phyloP scores from a whole-genome alignment of 2,888 invertebrate species.

The Ennomos erosarius region DNA sequence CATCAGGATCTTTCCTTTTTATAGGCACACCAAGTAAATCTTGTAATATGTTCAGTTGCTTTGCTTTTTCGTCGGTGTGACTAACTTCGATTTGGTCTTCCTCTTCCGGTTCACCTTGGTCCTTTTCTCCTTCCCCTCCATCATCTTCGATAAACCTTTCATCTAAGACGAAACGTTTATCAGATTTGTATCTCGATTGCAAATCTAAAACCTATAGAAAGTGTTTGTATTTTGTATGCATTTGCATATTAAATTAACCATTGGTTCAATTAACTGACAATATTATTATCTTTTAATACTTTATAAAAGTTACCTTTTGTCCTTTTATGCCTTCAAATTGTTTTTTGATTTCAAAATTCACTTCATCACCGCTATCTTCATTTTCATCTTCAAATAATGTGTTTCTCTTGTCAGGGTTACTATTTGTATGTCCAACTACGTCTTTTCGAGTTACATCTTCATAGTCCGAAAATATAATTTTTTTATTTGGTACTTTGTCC shows the following conservation, averaged over 20 bases:
- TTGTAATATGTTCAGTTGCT: conserved; percentile 83
- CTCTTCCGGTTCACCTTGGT: conserved; percentile 53
- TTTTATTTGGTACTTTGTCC: conserved; percentile 84
- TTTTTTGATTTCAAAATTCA: conserved; percentile 87
- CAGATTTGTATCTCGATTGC: conserved; percentile 90
- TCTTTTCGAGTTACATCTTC: conserved; percentile 50
- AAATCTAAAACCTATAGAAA: conserved; percentile 86
- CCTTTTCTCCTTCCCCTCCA: conserved; percentile 48
- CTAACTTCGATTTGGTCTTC: conserved; percentile 65
- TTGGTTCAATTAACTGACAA: no score
- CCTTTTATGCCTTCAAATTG: conserved; percentile 88
- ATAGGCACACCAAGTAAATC: conserved; percentile 78
- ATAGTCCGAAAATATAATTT: conserved; percentile 87
- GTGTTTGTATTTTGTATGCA: not conserved
- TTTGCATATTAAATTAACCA: no score
- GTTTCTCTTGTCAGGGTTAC: conserved; percentile 47
- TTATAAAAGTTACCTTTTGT: conserved; percentile 76
- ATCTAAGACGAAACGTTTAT: conserved; percentile 91
- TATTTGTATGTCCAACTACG: conserved; percentile 27
- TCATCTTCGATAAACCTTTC: conserved; percentile 88
- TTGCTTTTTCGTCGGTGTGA: conserved; percentile 77
- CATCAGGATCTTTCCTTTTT: conserved; percentile 37
- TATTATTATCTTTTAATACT: not conserved
- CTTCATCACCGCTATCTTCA: conserved; percentile 81
- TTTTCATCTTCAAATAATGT: conserved; percentile 80